phyloP scores from a whole-genome alignment of 2,113 vertebrate species.

The Anhinga rufa region DNA sequence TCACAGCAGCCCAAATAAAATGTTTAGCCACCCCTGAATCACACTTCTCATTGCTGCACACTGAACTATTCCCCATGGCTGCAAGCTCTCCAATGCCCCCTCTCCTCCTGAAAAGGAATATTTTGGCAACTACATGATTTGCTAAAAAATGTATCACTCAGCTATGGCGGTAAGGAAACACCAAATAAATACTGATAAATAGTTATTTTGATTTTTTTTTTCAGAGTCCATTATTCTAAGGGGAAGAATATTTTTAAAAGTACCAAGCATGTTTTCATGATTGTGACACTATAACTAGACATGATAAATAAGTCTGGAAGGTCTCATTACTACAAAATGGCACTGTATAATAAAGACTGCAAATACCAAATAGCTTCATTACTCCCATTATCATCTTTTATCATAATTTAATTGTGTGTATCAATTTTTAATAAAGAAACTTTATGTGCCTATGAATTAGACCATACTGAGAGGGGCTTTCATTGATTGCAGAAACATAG shows the following conservation, averaged over 20 bases:
- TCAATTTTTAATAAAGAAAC: constrained; percentile 38
- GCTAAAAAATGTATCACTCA: background rate
- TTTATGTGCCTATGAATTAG: background rate
- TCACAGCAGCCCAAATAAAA: background rate
- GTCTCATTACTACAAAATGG: background rate
- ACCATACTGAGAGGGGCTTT: background rate
- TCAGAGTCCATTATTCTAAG: background rate
- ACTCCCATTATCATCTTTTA: background rate
- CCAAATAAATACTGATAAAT: background rate
- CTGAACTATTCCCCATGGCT: background rate
- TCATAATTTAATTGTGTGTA: constrained; percentile 6
- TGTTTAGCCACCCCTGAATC: background rate
- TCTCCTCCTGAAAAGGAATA: background rate
- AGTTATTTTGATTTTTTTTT: background rate
- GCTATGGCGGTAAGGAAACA: background rate
- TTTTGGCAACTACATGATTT: background rate
- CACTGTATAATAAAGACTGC: background rate
- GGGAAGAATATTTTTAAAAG: background rate
- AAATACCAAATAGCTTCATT: constrained; percentile 19
- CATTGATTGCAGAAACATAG: background rate
- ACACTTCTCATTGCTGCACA: background rate
- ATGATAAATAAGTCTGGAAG: background rate
- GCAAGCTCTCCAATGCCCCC: background rate
- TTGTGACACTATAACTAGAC: background rate
- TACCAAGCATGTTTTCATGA: background rate